Evolutionary conservation across 2,113 vertebrate genomes (phyloP), one percentile per base, ranked within the genome.

Genomic region (Taurulus bubalis): DNA sequence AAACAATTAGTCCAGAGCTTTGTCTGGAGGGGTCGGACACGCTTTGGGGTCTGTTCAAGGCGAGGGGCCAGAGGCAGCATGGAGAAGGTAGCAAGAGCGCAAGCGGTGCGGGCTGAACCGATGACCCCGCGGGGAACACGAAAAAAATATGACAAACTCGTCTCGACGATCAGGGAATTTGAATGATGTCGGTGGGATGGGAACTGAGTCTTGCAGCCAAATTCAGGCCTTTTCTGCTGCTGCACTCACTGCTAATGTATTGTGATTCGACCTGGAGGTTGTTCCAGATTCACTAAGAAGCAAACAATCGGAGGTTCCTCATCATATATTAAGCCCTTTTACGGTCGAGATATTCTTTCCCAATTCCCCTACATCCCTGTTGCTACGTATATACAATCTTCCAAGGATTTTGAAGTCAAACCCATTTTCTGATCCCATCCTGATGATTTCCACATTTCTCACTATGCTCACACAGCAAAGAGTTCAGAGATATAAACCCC

Each of bases 1-100:
- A 93, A 91, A 74, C 87, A 91, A 91, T 92, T 90, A 92, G 85
- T 73, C 78, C 77, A 51, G 55, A 28, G 75, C 68, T 75, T 55
- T 38, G 83, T 84, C 72, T 83, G 80, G 68, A 66, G 85, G 47
- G 85, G 58, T 81, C 72, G 69, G 79, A 85, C 87, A 83, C 85
- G 80, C 63, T 15, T 75, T 66, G 86, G 73, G 80, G 80, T 85
- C 80, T 69, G 56, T 40, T 81, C 32, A 26, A 73, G 65, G 69
- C 30, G 60, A 65, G 63, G 75, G 81, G 45, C 84, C 77, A 81
- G 74, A 81, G 77, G 84, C 73, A 78, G 75, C 32, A 67, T 3
- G 79, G 70, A 81, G 64, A 64, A 3, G 14, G 22, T 6, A 75
- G 80, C 22, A 73, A 47, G 73, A 67, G 84, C 51, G 36, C 34